phyloP scores from a whole-genome alignment of 2,888 invertebrate species.

The Stictocephala bisonia region DNA sequence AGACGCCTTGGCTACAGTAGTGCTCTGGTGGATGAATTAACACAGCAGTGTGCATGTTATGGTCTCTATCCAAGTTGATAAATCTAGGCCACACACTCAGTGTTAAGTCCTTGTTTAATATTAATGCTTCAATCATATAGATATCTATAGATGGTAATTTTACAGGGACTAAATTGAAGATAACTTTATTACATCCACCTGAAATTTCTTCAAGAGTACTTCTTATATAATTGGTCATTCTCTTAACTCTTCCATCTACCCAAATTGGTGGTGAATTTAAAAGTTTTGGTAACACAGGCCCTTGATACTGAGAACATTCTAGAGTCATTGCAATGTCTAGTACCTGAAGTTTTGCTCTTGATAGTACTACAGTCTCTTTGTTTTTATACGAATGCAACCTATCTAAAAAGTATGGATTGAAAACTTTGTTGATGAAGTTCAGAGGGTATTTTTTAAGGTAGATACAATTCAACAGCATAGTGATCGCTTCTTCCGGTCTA shows the following conservation, averaged over 20 bases:
- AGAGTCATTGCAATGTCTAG: conserved; percentile 74
- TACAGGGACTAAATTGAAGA: conserved; percentile 68
- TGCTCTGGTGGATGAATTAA: conserved; percentile 75
- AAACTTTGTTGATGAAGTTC: conserved; percentile 70
- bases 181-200: conserved; percentile 67
- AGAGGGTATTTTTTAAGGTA: conserved; percentile 73
- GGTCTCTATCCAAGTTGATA: conserved; percentile 66
- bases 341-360: conserved; percentile 69
- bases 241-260: conserved; percentile 69
- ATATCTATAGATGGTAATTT: conserved; percentile 70
- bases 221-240: conserved; percentile 67
- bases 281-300: conserved; percentile 70
- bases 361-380: conserved; percentile 62
- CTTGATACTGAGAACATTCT: conserved; percentile 71
- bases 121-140: conserved; percentile 71
- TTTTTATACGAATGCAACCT: conserved; percentile 66
- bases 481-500: conserved; percentile 69
- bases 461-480: conserved; percentile 73
- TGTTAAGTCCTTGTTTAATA: conserved; percentile 59
- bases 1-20: conserved; percentile 70
- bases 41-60: conserved; percentile 69
- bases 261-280: conserved; percentile 67
- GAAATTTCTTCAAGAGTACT: conserved; percentile 65
- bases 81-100: conserved; percentile 64
- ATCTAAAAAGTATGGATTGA: conserved; percentile 72